A percentile compares a stretch with the other conserved stretches of the same genome.
These are phyloP conservation scores for Nephrotoma flavescens DNA, from an alignment of 2,888 invertebrate genomes.

Conservation along the genomic window DNA sequence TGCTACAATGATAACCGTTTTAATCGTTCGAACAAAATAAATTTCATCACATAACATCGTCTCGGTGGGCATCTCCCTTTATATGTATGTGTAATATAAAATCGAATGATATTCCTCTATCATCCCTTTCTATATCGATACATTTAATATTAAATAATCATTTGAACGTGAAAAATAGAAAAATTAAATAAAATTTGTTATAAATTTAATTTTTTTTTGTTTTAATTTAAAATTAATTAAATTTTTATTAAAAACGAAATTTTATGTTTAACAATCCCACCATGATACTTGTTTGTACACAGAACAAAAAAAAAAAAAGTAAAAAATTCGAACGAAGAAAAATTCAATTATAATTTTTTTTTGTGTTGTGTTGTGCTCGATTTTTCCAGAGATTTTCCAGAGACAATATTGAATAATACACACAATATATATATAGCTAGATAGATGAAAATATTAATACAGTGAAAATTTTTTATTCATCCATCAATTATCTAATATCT, in stretches of 20 bases:
- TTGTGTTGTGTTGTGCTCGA: not conserved
- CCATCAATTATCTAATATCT: not conserved
- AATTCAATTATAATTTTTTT: not conserved
- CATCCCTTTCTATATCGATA: not conserved
- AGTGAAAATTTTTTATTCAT: not conserved
- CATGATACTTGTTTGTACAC: not conserved
- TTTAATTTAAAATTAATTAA: not conserved
- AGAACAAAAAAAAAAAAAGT: not conserved
- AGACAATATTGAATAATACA: not conserved
- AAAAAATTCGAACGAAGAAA: not conserved
- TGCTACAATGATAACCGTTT: not conserved
- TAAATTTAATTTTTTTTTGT: not conserved
- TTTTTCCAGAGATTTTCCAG: not conserved
- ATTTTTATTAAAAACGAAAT: not conserved
- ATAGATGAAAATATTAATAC: not conserved
- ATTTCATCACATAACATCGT: not conserved
- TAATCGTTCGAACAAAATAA: not conserved
- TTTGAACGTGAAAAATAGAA: not conserved
- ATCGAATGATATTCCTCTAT: not conserved
- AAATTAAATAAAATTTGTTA: not conserved
- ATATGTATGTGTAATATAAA: not conserved
- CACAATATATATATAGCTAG: not conserved
- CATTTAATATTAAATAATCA: not conserved
- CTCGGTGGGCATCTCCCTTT: not conserved
- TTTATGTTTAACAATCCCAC: not conserved